Evolutionary conservation across 2,797 vertebrate genomes (phyloP), one percentile per base, ranked within the genome.

Genomic region (Amblyraja radiata): DNA sequence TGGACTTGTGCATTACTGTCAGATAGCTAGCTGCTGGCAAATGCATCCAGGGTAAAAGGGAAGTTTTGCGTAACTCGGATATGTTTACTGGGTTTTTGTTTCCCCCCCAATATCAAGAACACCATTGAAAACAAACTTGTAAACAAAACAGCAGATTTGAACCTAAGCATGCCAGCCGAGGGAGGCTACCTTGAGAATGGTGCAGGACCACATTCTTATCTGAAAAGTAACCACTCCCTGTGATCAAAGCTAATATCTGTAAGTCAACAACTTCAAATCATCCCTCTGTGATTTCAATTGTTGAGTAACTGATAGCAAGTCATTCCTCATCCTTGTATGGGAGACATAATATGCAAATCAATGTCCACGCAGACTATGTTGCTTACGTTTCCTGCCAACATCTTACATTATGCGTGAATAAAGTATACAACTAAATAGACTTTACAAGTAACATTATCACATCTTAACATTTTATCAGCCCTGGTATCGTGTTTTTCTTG

Each of bases 211-310:
- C 39, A 46, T 76, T 28, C 73, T 58, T 54, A 46, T 76, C 73
- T 46, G 46, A 92, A 76, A 90, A 90, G 32, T 39, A 92, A 92
- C 73, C 90, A 54, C 90, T 92, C 23, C 36, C 90, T 54, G 71
- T 76, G 71, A 92, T 92, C 71, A 92, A 92, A 92, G 90, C 90
- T 76, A 92, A 92, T 28, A 74, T 91, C 68, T 74, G 32, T 74
- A 46, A 74, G 71, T n/a, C 71, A 92, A 92, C 84, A 92, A n/a
- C 6, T 74, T 39, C 23, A 76, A 76, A 92, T 76, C 36, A 92
- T 76, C 71, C 71, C 39, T 68, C 88, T 76, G 39, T 16, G 71
- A 13, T 54, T 92, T 76, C 73, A 76, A 13, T 92, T 92, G 39
- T 76, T 92, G 46, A 74, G 90, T 9, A 46, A 76, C 73, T 76